Evolutionary conservation across 2,113 vertebrate species (phyloP).

Genomic region (Bettongia penicillata): DNA sequence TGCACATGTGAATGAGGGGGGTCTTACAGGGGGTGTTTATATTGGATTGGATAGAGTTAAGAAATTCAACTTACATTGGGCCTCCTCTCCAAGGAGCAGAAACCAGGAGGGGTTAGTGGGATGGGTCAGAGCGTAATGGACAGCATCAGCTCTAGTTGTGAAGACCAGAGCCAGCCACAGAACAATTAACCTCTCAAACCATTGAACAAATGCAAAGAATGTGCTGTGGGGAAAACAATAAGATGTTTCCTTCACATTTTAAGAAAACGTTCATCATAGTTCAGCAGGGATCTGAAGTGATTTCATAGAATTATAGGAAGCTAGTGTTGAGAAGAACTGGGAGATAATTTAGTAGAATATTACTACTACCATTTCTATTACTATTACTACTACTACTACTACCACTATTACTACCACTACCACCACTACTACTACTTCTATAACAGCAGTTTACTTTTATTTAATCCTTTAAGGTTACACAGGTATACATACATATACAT

Average conservation of each 20-base stretch:
- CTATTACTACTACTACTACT: neutral
- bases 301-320: neutral
- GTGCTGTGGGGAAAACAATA: neutral
- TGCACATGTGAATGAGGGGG: slow-evolving; percentile 70
- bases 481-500: too few relatives aligned
- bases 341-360: neutral
- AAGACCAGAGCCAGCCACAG: slow-evolving; percentile 67
- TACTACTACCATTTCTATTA: neutral
- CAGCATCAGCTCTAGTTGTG: slow-evolving; percentile 73
- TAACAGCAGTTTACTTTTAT: neutral
- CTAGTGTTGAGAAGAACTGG: neutral
- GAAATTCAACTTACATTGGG: slow-evolving; percentile 74
- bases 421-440: neutral
- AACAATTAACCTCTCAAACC: slow-evolving; percentile 58
- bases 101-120: slow-evolving; percentile 78
- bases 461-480: neutral
- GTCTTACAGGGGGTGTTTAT: slow-evolving; percentile 80
- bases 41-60: slow-evolving; percentile 81
- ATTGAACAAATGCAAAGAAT: neutral
- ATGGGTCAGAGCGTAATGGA: slow-evolving; percentile 75
- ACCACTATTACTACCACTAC: too few relatives aligned
- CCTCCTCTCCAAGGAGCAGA: slow-evolving; percentile 74
- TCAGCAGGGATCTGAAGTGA: neutral
- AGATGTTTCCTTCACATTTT: neutral
- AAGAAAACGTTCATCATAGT: neutral